Evolutionary conservation across 1,140 invertebrate species (phyloP), one percentile per base, ranked within the genome.

Genomic region (Lerema accius): DNA sequence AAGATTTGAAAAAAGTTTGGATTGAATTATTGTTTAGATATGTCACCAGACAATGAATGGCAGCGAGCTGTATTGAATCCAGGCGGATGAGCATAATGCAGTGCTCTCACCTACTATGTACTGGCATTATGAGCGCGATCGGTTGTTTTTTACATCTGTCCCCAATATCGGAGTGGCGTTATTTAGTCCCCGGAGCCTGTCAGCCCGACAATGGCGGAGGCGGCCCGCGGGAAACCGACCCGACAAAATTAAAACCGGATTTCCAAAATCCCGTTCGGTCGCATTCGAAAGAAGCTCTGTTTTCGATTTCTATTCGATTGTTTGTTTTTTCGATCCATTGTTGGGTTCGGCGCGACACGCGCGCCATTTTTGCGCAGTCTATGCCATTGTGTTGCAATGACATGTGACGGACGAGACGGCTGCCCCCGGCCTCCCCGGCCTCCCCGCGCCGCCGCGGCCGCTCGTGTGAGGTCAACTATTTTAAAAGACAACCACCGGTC

Each of bases 301-400:
- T 89, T 89, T 90, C 84, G 86, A 87, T 90, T 89, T 90, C 87
- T 88, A 90, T 90, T 81, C 70, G 80, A 85, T 86, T 88, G 88
- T 90, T 90, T 90, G 87, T 89, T 89, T 90, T 86, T 90, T 89
- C 66, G 68, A 48, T 58, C 79, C 84, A 89, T 90, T 90, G 87
- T 90, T 82, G 69, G 59, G 64, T 71, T 63, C 71, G 71, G 73
- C 75, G 71, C 73, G 82, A 84, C 82, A 87, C 81, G 84, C 84
- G 83, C 77, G 81, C 82, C 80, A 86, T 86, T 87, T 89, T 89
- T 82, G 86, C 87, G 71, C 76, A 84, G 76, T 84, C 84, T 86
- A 86, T 86, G 73, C 80, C 73, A 85, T 89, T 89, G 85, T 86
- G 73, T 84, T 82, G 70, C 65, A 83, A 79, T 88, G 87, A 90